Evolutionary conservation across 2,888 invertebrate genomes (phyloP), one percentile per base, ranked within the genome.

Genomic region (Morinoia aosen): DNA sequence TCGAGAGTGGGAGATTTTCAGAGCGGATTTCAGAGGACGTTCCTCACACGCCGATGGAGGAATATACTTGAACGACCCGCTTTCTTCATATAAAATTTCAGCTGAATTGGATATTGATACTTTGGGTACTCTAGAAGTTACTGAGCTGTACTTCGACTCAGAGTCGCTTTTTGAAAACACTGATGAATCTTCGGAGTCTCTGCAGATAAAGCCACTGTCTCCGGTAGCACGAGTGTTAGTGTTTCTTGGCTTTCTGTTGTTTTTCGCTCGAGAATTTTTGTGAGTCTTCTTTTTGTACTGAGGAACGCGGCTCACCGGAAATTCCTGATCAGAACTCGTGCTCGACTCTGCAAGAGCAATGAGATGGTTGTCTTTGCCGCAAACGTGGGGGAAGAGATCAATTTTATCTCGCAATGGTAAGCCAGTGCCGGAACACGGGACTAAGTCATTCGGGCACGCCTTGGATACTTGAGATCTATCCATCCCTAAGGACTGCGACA

Each of bases 21-120:
- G 58, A 16, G 90, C 95, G 19, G 95, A 95, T 57, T 95, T 95
- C 39, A 95, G n/a, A 48, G 95, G 95, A 5, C 88, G 76, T 88
- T 64, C 95, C 57, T 64, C 95, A 58, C 40, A 64, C 64, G 39
- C 33, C 56, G 95, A 64, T 8, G 95, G 95, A 39, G 95, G 95
- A 61, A 95, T 95, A 39, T 95, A 95, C n/a, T 95, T 95, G 25
- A 95, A 95, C 25, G 95, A 95, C 40, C 95, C 95, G 48, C 95
- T 95, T 95, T 95, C 95, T 56, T 95, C 95, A 39, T 95, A 95
- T n/a, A 95, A 90, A 58, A 95, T 88, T 95, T 95, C 95, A 64
- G 95, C 93, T 58, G 95, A 95, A 40, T 95, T 95, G 3, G 95
- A 95, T 56, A 95, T 95, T 11, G 94, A 95, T 40, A 95, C 95